Evolutionary conservation across 2,888 invertebrate genomes (phyloP).

Genomic region (Drosophila robusta): DNA sequence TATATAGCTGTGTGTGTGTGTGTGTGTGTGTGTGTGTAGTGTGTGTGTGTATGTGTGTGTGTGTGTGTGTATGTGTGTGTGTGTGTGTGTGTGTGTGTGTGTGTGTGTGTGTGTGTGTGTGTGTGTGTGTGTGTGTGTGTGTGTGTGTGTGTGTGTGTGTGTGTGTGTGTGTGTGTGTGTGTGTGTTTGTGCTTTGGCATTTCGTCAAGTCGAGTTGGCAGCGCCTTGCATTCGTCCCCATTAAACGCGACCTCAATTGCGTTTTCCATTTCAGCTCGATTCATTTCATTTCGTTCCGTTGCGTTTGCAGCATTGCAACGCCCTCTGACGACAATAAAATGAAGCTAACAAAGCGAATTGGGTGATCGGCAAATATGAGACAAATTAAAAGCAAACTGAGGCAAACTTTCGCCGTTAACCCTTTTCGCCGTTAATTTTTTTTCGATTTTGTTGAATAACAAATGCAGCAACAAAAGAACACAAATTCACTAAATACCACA

Average conservation of each 20-base stretch:
- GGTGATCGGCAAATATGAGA: slow-evolving; percentile 83
- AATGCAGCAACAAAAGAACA: too few relatives aligned
- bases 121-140: slow-evolving; percentile 11
- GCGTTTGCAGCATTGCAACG: slow-evolving; percentile 12
- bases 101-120: slow-evolving; percentile 11
- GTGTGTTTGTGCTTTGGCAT: slow-evolving; percentile 33
- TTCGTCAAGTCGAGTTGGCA: slow-evolving; percentile 43
- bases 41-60: slow-evolving; percentile 11
- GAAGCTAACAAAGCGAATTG: slow-evolving; percentile 81
- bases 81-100: slow-evolving; percentile 21
- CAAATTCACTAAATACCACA: too few relatives aligned
- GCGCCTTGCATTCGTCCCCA: slow-evolving; percentile 14
- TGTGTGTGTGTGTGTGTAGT: slow-evolving; percentile 12
- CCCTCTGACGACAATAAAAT: slow-evolving; percentile 62
- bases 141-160: neutral
- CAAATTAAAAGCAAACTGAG: slow-evolving; percentile 74
- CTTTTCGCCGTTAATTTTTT: slow-evolving; percentile 42
- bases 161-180: slow-evolving; percentile 10
- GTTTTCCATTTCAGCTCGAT: slow-evolving; percentile 72
- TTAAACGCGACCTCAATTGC: slow-evolving; percentile 52
- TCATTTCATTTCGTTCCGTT: slow-evolving; percentile 28
- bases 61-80: slow-evolving; percentile 20
- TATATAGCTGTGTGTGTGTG: slow-evolving; percentile 6
- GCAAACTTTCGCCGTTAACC: neutral
- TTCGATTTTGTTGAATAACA: slow-evolving; percentile 4